A percentile compares a stretch with the other conserved stretches of the same genome.
These are phyloP conservation scores for Beroe ovata DNA, from an alignment of 37 sponge, comb jelly and placozoan genomes.

Conservation along the genomic window DNA sequence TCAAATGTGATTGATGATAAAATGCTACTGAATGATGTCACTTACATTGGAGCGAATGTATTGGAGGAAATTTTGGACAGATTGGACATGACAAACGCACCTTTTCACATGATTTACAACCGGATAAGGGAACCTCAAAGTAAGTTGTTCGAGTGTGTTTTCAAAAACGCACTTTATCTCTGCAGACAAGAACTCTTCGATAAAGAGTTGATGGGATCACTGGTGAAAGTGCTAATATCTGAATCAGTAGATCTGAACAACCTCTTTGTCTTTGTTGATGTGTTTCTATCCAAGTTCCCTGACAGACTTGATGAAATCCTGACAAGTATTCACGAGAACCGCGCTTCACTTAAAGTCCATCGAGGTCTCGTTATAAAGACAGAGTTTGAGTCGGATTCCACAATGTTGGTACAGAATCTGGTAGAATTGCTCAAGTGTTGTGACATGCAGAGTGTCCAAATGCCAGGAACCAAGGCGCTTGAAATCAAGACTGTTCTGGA, in stretches of 20 bases:
- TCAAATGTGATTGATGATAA: neutral
- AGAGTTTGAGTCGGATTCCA: neutral
- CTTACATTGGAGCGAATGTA: conserved; percentile 1
- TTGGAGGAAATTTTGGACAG: neutral
- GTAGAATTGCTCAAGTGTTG: neutral
- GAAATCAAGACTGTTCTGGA: neutral
- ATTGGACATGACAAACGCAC: neutral
- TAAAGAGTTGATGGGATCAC: neutral
- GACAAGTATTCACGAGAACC: neutral
- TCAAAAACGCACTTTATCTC: neutral
- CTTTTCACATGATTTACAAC: neutral
- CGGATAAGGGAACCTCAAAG: neutral
- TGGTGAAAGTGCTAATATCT: neutral
- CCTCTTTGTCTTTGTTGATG: neutral
- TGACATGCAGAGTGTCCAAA: neutral
- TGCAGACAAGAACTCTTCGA: neutral
- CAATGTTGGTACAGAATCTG: neutral
- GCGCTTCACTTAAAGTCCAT: neutral
- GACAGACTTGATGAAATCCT: conserved; percentile 24
- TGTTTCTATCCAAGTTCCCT: neutral
- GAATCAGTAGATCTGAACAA: neutral
- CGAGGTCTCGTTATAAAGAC: neutral
- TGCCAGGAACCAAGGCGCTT: neutral
- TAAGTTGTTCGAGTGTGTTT: neutral
- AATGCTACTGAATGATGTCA: neutral